Percentiles rank a stretch among this genome's conserved stretches.
Evolutionary conservation across 2,113 vertebrate genomes (phyloP).

Genomic region (Sander lucioperca): DNA sequence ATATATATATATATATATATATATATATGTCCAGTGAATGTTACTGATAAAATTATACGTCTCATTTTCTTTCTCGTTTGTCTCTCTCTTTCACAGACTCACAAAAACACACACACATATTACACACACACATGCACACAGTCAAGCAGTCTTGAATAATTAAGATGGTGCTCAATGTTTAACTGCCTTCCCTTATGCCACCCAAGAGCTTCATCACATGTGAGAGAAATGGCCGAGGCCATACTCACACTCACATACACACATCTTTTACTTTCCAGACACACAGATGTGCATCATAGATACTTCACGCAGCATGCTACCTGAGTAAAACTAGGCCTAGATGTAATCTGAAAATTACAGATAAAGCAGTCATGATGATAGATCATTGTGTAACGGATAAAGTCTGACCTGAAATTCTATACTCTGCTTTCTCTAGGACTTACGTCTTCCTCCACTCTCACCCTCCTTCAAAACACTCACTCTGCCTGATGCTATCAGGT

Average conservation of each 20-base stretch:
- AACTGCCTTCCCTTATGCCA: slow-evolving; percentile 45
- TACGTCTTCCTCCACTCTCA: background rate
- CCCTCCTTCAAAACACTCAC: slow-evolving; percentile 16
- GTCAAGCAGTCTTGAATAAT: slow-evolving; percentile 59
- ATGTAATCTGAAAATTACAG: slow-evolving; percentile 37
- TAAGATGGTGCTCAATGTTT: slow-evolving; percentile 70
- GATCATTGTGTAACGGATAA: slow-evolving; percentile 6
- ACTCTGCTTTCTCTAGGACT: background rate
- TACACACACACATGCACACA: background rate
- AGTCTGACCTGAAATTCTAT: slow-evolving; percentile 11
- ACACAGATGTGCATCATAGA: background rate
- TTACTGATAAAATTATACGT: background rate
- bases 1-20: too few species aligned
- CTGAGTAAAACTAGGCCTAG: background rate
- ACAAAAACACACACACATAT: background rate
- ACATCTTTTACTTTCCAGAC: background rate
- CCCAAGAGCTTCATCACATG: slow-evolving; percentile 47
- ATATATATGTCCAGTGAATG: background rate
- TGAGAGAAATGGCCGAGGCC: slow-evolving; percentile 27
- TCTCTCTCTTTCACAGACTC: slow-evolving; percentile 5
- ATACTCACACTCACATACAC: background rate
- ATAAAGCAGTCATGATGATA: slow-evolving; percentile 12
- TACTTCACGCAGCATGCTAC: background rate
- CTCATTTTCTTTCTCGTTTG: slow-evolving; percentile 22
- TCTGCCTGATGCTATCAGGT: slow-evolving; percentile 19